Percentiles rank a stretch among this genome's conserved stretches.
These are phyloP conservation scores for Actinia equina DNA, from an alignment of 64 coral and sea anemone genomes.

Conservation along the genomic window DNA sequence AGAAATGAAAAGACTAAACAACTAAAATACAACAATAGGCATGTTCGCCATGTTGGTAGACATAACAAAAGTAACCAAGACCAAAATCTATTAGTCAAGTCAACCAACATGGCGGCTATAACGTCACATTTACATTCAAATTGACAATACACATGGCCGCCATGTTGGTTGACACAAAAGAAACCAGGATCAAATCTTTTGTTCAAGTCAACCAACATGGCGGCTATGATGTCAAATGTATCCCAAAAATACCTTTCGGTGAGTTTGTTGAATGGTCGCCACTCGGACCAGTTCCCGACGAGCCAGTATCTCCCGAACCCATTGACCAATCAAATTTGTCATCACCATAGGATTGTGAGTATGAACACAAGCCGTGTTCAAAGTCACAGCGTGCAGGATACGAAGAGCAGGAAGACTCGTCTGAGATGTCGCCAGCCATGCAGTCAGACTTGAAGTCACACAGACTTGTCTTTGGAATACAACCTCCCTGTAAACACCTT, in stretches of 20 bases:
- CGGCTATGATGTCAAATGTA: neutral
- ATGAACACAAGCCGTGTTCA: constrained; percentile 59
- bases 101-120: no score
- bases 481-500: constrained; percentile 69
- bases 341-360: constrained; percentile 28
- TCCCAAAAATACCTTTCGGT: constrained; percentile 33
- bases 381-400: constrained; percentile 54
- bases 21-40: neutral
- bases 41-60: no score
- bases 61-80: no score
- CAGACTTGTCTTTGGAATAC: constrained; percentile 51
- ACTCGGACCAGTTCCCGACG: constrained; percentile 55
- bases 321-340: constrained; percentile 73
- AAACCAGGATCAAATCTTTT: neutral
- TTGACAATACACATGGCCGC: no score
- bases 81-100: no score
- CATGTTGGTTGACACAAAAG: neutral
- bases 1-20: neutral
- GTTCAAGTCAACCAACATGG: no score
- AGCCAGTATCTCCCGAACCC: constrained; percentile 44
- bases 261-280: constrained; percentile 58
- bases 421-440: constrained; percentile 63
- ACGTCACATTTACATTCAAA: no score
- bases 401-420: constrained; percentile 65
- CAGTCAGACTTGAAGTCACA: constrained; percentile 92